Conservation (phyloP, 2,888 invertebrate species). For the Leptinotarsa tumamoca region DNA sequence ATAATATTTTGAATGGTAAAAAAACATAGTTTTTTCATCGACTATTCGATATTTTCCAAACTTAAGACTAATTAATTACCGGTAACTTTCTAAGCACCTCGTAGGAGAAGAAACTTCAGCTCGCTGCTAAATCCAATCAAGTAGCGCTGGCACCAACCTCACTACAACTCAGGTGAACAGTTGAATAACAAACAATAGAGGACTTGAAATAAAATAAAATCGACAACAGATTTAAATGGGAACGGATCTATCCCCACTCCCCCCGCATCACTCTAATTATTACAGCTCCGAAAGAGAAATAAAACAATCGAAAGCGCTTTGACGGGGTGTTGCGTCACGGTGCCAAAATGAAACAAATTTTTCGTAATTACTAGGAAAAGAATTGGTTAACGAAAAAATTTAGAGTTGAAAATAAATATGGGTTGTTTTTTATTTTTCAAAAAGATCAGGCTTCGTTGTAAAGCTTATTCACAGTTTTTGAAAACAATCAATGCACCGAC, state of each 20-base stretch:
- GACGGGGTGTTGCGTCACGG: background rate
- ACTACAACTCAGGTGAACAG: constrained; percentile 24
- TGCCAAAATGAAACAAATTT: background rate
- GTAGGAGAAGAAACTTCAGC: background rate
- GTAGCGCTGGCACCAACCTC: constrained; percentile 21
- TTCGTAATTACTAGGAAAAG: background rate
- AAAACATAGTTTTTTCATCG: no score
- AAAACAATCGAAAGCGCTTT: constrained; percentile 30
- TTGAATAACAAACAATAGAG: constrained; percentile 25
- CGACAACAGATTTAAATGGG: constrained; percentile 62
- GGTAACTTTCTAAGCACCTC: background rate
- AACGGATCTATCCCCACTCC: constrained; percentile 53
- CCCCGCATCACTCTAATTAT: constrained; percentile 61
- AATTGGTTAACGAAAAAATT: no score
- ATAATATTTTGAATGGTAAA: no score
- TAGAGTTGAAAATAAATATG: no score
- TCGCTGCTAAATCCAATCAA: constrained; percentile 5
- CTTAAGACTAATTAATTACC: background rate
- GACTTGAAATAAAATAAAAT: constrained; percentile 41
- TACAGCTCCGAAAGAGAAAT: constrained; percentile 32
- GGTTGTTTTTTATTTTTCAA: no score
- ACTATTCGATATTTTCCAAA: background rate
- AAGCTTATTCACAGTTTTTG: no score
- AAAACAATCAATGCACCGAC: no score
- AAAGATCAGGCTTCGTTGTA: no score